These are phyloP conservation scores for Leptinotarsa undecemlineata DNA, from an alignment of 1,140 invertebrate species.

Conservation along the genomic window DNA sequence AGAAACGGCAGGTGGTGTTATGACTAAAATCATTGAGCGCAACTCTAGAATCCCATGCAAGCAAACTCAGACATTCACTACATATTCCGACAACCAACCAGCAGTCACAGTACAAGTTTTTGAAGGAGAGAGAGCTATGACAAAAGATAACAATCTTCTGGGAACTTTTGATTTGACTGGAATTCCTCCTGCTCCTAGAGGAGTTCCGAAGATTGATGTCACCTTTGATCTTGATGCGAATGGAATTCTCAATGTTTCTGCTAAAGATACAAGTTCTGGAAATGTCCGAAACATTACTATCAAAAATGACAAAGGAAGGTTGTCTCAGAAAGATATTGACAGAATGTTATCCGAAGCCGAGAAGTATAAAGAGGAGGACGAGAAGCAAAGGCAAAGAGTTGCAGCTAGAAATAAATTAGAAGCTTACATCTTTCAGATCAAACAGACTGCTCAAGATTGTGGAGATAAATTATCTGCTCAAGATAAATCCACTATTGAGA, in stretches of 20 bases:
- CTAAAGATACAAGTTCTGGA: slow-evolving; percentile 61
- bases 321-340: slow-evolving; percentile 82
- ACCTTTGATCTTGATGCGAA: slow-evolving; percentile 73
- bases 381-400: slow-evolving; percentile 69
- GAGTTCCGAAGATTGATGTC: slow-evolving; percentile 72
- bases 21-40: slow-evolving; percentile 67
- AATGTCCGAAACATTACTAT: slow-evolving; percentile 72
- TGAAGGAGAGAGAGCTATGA: slow-evolving; percentile 79
- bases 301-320: slow-evolving; percentile 81
- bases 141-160: slow-evolving; percentile 76
- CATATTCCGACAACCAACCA: slow-evolving; percentile 72
- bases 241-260: slow-evolving; percentile 70
- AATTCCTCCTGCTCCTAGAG: slow-evolving; percentile 61
- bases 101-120: slow-evolving; percentile 73
- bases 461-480: slow-evolving; percentile 56
- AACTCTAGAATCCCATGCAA: slow-evolving; percentile 69
- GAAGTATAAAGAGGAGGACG: slow-evolving; percentile 70
- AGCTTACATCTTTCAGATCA: slow-evolving; percentile 74
- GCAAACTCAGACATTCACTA: slow-evolving; percentile 66
- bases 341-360: slow-evolving; percentile 74
- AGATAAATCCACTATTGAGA: slow-evolving; percentile 54
- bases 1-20: slow-evolving; percentile 67
- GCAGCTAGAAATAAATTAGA: slow-evolving; percentile 66
- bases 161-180: slow-evolving; percentile 77
- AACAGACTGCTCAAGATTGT: slow-evolving; percentile 59